Conservation (phyloP, 2,113 vertebrate genomes). For the Saimiri boliviensis region DNA sequence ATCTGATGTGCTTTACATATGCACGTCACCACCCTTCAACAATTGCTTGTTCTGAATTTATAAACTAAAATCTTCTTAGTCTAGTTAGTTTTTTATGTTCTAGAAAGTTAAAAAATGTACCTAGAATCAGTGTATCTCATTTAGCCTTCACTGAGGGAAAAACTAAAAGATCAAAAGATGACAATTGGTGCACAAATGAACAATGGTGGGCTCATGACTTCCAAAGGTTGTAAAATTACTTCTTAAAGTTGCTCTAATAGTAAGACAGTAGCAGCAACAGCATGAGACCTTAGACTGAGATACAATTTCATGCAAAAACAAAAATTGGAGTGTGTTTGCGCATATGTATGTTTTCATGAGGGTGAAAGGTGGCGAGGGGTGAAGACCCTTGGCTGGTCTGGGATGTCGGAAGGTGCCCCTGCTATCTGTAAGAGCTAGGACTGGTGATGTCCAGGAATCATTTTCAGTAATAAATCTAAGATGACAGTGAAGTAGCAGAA, state of each 20-base stretch:
- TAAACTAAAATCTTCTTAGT: constrained; percentile 75
- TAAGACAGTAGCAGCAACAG: constrained; percentile 85
- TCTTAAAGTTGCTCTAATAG: constrained; percentile 82
- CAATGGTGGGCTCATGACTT: constrained; percentile 77
- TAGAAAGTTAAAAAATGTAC: constrained; percentile 80
- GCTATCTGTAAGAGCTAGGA: constrained; percentile 80
- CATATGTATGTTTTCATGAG: constrained; percentile 47
- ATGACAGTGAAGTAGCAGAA: constrained; percentile 84
- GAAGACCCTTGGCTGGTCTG: constrained; percentile 78
- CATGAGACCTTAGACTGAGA: constrained; percentile 82
- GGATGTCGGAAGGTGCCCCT: constrained; percentile 83
- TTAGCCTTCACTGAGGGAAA: constrained; percentile 78
- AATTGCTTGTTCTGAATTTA: constrained; percentile 73
- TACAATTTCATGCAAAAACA: constrained; percentile 87
- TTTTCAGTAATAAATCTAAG: constrained; percentile 86
- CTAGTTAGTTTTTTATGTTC: constrained; percentile 81
- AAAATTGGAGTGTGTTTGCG: constrained; percentile 65
- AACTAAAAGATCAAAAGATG: constrained; percentile 67
- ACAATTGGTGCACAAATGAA: constrained; percentile 75
- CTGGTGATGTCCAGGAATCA: constrained; percentile 86
- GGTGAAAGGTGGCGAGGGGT: constrained; percentile 70
- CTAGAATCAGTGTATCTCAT: constrained; percentile 74
- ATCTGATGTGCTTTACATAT: constrained; percentile 81
- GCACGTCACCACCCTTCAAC: constrained; percentile 82
- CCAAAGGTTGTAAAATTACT: constrained; percentile 80